A percentile compares a stretch with the other conserved stretches of the same genome.
Conservation (phyloP, 2,113 vertebrate species). For the Pyxicephalus adspersus region DNA sequence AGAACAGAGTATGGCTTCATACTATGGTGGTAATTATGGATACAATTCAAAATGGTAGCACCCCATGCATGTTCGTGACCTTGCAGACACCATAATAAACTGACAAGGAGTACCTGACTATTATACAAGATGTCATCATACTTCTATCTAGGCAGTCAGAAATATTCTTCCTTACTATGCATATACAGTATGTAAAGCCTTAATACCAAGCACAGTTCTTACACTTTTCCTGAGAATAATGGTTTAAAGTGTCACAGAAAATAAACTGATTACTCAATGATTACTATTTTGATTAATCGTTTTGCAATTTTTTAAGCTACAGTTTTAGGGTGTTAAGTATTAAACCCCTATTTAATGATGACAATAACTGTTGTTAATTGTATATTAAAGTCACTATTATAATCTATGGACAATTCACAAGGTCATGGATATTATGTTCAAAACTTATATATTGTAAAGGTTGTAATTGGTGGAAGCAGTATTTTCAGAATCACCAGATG, state of each 20-base stretch:
- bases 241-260: not conserved
- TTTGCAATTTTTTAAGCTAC: no score
- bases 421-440: not conserved
- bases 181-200: not conserved
- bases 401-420: not conserved
- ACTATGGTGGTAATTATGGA: not conserved
- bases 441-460: no score
- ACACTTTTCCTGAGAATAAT: not conserved
- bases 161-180: constrained; percentile 1
- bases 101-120: not conserved
- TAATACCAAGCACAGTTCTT: not conserved
- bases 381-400: not conserved
- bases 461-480: not conserved
- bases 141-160: constrained; percentile 10
- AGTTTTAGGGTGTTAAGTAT: no score
- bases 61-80: not conserved
- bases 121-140: not conserved
- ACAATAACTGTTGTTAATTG: no score
- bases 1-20: not conserved
- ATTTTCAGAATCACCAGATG: not conserved
- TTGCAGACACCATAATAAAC: not conserved
- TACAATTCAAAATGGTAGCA: not conserved
- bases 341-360: no score
- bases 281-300: not conserved
- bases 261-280: not conserved